These are phyloP conservation scores for Diuraphis noxia DNA, from an alignment of 1,140 invertebrate species.

Conservation along the genomic window DNA sequence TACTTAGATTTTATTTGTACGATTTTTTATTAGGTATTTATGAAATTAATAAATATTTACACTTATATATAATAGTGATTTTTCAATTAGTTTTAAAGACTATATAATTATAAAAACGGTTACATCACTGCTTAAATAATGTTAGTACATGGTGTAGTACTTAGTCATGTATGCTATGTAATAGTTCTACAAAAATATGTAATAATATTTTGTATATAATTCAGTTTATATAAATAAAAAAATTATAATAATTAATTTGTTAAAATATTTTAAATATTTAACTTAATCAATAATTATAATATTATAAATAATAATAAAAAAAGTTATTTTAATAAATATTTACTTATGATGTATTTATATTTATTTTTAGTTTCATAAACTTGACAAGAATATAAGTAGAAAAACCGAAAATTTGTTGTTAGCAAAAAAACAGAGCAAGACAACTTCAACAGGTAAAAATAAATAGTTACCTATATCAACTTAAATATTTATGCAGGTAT, in stretches of 20 bases:
- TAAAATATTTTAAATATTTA: not conserved
- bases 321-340: not conserved
- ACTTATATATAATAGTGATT: not conserved
- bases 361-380: not conserved
- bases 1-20: not conserved
- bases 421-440: not conserved
- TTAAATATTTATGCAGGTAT: not conserved
- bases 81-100: not conserved
- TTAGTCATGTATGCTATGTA: not conserved
- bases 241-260: not conserved
- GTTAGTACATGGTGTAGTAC: not conserved
- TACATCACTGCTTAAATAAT: not conserved
- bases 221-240: not conserved
- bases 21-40: not conserved
- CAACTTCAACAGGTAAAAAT: not conserved
- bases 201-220: not conserved
- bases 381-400: not conserved
- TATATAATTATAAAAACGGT: not conserved
- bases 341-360: not conserved
- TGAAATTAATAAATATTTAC: not conserved
- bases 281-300: not conserved
- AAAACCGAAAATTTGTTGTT: not conserved
- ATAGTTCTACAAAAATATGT: not conserved
- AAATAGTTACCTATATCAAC: not conserved
- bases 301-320: not conserved